phyloP scores from a whole-genome alignment of 2,888 invertebrate genomes.

The Dynastes maya region DNA sequence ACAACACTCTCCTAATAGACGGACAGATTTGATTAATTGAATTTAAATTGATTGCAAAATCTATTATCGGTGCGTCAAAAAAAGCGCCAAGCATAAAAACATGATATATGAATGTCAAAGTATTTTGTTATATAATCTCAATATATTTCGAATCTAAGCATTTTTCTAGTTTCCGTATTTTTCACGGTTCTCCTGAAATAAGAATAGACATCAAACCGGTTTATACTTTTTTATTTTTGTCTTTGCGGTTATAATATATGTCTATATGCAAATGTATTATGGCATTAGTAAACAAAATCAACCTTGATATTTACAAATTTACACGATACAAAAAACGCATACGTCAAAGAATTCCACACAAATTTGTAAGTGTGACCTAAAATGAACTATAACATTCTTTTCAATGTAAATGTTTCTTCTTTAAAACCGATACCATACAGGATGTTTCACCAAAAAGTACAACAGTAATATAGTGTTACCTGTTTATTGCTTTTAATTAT shows the following conservation, averaged over 20 bases:
- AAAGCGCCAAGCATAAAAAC: no score
- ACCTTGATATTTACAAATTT: constrained; percentile 40
- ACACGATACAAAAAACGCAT: neutral
- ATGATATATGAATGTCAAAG: no score
- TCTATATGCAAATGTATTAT: constrained; percentile 25
- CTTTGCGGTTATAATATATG: constrained; percentile 8
- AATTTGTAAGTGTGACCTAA: neutral
- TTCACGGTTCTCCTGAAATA: neutral
- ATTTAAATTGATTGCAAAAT: no score
- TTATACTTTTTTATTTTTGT: constrained; percentile 20
- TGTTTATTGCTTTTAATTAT: no score
- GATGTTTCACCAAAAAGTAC: no score
- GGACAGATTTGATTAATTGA: no score
- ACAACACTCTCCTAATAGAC: no score
- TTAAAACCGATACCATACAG: neutral
- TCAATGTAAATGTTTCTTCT: neutral
- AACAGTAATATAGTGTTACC: no score
- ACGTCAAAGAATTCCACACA: constrained; percentile 8
- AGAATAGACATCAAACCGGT: constrained; percentile 24
- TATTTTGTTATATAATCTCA: no score
- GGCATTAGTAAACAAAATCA: constrained; percentile 29
- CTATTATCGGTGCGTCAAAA: no score
- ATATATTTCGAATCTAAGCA: no score
- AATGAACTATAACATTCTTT: constrained; percentile 18
- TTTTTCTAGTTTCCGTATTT: neutral